Evolutionary conservation across 1,140 invertebrate species (phyloP).

Genomic region (Sarcophaga bullata): DNA sequence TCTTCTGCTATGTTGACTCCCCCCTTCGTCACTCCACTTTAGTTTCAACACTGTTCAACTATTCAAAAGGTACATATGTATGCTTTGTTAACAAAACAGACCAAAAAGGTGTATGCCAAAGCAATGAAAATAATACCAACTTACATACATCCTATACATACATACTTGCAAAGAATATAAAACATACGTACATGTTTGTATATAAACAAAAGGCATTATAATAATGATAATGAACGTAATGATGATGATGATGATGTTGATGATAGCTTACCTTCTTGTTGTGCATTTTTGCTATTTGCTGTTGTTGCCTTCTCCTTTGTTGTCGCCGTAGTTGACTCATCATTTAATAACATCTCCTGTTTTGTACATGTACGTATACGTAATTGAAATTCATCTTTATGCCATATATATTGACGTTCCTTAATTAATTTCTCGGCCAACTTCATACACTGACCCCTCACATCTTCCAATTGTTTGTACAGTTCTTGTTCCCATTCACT

Average conservation of each 20-base stretch:
- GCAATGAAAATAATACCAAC: too few species aligned
- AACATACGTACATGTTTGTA: background rate
- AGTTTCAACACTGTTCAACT: too few species aligned
- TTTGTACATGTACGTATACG: constrained; percentile 62
- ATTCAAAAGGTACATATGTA: too few species aligned
- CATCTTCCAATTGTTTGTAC: constrained; percentile 58
- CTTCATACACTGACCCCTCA: constrained; percentile 66
- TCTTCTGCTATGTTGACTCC: too few species aligned
- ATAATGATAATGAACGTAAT: background rate
- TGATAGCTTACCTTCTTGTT: constrained; percentile 2
- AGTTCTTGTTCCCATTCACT: constrained; percentile 50
- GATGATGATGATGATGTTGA: background rate
- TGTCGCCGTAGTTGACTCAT: constrained; percentile 49
- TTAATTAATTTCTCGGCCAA: constrained; percentile 64
- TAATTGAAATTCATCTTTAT: constrained; percentile 74
- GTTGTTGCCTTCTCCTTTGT: constrained; percentile 40
- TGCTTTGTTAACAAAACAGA: too few species aligned
- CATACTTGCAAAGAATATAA: background rate
- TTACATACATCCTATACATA: background rate
- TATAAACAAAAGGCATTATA: background rate
- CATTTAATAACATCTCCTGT: constrained; percentile 54
- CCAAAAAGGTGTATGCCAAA: too few species aligned
- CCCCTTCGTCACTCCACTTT: too few species aligned
- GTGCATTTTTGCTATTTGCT: constrained; percentile 19
- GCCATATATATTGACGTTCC: constrained; percentile 71